These are phyloP conservation scores for Polyommatus iphigenia DNA, from an alignment of 2,888 invertebrate species.

Conservation along the genomic window DNA sequence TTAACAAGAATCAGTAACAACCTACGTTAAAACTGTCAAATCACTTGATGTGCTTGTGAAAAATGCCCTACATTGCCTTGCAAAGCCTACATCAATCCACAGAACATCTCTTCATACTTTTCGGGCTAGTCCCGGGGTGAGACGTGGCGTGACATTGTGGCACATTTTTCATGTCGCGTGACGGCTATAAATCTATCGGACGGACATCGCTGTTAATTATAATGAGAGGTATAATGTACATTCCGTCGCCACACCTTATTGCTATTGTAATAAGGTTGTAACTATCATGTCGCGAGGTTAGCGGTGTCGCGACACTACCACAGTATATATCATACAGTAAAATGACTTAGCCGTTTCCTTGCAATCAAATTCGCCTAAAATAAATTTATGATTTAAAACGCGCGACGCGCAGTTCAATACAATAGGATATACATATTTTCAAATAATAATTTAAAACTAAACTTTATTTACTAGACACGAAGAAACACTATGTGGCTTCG, in stretches of 20 bases:
- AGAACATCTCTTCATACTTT: background rate
- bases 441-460: too few relatives aligned
- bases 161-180: constrained; percentile 11
- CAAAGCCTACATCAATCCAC: too few relatives aligned
- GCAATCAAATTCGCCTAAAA: background rate
- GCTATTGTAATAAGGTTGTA: background rate
- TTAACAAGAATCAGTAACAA: too few relatives aligned
- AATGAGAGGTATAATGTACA: constrained; percentile 71
- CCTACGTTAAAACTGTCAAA: too few relatives aligned
- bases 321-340: background rate
- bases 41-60: too few relatives aligned
- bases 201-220: constrained; percentile 73
- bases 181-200: constrained; percentile 68
- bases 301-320: background rate
- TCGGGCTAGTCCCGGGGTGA: background rate
- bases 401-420: too few relatives aligned
- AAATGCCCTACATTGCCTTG: too few relatives aligned
- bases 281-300: constrained; percentile 34
- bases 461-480: too few relatives aligned
- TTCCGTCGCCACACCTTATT: constrained; percentile 39
- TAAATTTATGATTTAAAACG: too few relatives aligned
- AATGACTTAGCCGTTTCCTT: background rate
- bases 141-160: background rate
- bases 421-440: too few relatives aligned
- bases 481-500: too few relatives aligned